These are phyloP conservation scores for Taeniopygia guttata DNA, from an alignment of 2,797 vertebrate species.

Conservation along the genomic window DNA sequence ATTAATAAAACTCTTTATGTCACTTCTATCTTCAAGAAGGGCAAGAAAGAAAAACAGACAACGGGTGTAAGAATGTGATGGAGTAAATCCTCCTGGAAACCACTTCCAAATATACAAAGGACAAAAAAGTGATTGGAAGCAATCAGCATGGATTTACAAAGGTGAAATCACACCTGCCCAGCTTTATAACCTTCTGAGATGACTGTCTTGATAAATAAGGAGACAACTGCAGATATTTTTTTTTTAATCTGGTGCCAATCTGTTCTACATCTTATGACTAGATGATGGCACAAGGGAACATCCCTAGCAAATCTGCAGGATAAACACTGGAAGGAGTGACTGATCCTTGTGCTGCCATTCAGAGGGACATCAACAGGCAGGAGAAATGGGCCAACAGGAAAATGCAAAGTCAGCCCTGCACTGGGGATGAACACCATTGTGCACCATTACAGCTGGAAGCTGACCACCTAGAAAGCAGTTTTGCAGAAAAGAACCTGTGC, in stretches of 20 bases:
- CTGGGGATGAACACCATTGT: rapidly evolving
- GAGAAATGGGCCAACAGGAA: background rate
- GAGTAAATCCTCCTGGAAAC: background rate
- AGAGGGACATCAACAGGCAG: background rate
- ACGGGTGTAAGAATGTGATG: rapidly evolving
- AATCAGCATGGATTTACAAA: background rate
- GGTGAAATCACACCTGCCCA: background rate
- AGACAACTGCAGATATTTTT: background rate
- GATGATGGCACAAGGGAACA: background rate
- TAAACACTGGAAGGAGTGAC: background rate
- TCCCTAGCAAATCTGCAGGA: background rate
- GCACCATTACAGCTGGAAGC: background rate
- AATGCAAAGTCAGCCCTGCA: background rate
- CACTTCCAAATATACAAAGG: background rate
- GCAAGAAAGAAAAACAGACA: background rate
- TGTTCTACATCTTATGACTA: background rate
- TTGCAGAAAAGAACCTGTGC: background rate
- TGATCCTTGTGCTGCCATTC: background rate
- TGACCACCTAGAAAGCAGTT: background rate
- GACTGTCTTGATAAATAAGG: background rate
- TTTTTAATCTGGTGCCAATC: background rate
- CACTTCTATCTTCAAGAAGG: background rate
- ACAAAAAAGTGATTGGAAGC: background rate
- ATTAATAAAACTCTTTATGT: background rate
- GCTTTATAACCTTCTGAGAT: background rate